Percentiles rank a stretch among this genome's conserved stretches.
These are phyloP conservation scores for Ophraella communa DNA, from an alignment of 2,888 invertebrate species.

Conservation along the genomic window DNA sequence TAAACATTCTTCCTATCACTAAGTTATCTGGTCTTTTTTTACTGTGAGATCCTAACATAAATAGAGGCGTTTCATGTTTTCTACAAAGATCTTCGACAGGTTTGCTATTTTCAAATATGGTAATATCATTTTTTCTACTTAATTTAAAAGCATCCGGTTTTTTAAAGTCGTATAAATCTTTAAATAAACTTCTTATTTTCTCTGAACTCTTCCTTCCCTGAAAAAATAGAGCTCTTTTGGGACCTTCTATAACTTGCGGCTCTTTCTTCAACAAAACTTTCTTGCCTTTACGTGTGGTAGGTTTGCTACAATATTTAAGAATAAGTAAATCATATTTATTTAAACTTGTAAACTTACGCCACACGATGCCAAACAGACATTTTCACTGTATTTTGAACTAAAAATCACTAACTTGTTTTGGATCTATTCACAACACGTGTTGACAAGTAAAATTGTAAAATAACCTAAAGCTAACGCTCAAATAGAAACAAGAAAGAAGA, in stretches of 20 bases:
- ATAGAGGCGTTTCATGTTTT: constrained; percentile 88
- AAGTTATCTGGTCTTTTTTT: constrained; percentile 96
- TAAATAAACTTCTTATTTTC: constrained; percentile 73
- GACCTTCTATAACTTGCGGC: constrained; percentile 87
- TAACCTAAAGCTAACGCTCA: constrained; percentile 32
- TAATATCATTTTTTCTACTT: constrained; percentile 83
- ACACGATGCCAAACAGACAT: constrained; percentile 59
- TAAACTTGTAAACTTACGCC: constrained; percentile 53
- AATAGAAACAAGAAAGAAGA: constrained; percentile 20
- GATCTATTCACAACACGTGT: constrained; percentile 48
- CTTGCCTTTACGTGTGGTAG: constrained; percentile 88
- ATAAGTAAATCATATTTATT: constrained; percentile 6
- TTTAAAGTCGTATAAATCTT: constrained; percentile 86
- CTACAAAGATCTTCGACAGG: constrained; percentile 78
- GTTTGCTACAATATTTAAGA: constrained; percentile 70
- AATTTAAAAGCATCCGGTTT: constrained; percentile 83
- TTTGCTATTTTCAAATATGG: constrained; percentile 90
- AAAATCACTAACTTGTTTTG: constrained; percentile 22
- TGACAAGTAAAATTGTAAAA: constrained; percentile 43
- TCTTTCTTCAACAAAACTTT: constrained; percentile 80
- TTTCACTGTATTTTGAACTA: constrained; percentile 32
- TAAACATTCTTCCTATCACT: constrained; percentile 86
- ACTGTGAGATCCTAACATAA: constrained; percentile 88
- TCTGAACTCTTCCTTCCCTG: constrained; percentile 84
- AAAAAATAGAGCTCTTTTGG: constrained; percentile 83